These are phyloP conservation scores for Athalia rosae DNA, from an alignment of 2,888 invertebrate species.

Conservation along the genomic window DNA sequence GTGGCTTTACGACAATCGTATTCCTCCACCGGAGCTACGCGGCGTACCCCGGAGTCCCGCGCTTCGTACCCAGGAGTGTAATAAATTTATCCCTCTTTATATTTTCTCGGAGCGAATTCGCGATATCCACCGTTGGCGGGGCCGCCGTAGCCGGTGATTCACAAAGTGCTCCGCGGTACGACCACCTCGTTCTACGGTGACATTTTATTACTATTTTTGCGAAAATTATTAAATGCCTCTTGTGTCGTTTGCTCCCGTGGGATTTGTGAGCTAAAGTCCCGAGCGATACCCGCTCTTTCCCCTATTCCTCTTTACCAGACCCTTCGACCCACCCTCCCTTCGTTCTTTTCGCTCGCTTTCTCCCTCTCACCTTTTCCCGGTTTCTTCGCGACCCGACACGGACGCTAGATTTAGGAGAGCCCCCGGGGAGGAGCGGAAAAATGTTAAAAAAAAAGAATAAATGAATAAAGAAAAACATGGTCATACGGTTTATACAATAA, in stretches of 20 bases:
- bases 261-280: background rate
- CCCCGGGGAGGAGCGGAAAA: slow-evolving; percentile 19
- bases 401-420: slow-evolving; percentile 33
- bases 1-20: slow-evolving; percentile 3
- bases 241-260: slow-evolving; percentile 11
- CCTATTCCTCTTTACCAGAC: no score
- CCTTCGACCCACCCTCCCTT: background rate
- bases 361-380: background rate
- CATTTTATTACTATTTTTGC: slow-evolving; percentile 29
- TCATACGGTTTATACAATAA: background rate
- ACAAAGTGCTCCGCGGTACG: background rate
- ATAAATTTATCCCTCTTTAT: slow-evolving; percentile 19
- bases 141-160: no score
- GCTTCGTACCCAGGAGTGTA: background rate
- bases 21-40: background rate
- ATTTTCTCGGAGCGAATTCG: background rate
- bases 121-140: background rate
- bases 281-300: no score
- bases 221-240: slow-evolving; percentile 27
- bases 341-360: background rate
- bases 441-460: background rate
- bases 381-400: slow-evolving; percentile 1
- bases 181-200: slow-evolving; percentile 11
- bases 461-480: background rate
- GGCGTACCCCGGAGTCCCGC: background rate